phyloP scores from a whole-genome alignment of 2,113 vertebrate genomes.

The Cepphus grylle region DNA sequence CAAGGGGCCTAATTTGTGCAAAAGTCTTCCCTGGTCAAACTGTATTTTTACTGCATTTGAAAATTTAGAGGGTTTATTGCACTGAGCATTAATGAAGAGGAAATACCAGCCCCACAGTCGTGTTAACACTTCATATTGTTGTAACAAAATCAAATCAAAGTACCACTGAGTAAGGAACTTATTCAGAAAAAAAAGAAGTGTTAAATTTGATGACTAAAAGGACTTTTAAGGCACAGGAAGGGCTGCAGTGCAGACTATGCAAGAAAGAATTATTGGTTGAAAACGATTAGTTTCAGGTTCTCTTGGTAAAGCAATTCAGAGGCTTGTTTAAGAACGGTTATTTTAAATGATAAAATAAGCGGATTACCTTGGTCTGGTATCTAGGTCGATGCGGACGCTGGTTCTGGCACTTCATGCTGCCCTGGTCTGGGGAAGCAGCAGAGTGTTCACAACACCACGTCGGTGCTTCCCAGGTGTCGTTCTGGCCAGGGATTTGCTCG shows the following conservation, averaged over 20 bases:
- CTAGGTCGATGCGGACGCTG: neutral
- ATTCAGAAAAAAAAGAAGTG: neutral
- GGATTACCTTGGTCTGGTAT: neutral
- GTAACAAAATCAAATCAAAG: neutral
- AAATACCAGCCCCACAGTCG: neutral
- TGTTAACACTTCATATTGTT: neutral
- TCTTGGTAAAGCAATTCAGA: neutral
- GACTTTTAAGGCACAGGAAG: neutral
- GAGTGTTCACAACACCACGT: accelerated
- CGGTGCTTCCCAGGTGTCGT: neutral
- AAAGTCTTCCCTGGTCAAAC: neutral
- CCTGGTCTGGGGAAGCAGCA: neutral
- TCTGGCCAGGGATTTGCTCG: neutral
- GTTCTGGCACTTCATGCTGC: neutral
- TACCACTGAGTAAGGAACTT: neutral
- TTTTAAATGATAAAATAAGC: neutral
- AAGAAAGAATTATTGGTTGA: neutral
- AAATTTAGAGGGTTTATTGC: neutral
- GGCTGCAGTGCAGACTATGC: neutral
- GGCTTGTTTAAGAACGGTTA: neutral
- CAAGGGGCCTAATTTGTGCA: neutral
- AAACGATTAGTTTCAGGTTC: neutral
- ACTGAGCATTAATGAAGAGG: neutral
- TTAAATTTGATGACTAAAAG: neutral
- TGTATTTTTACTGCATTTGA: neutral